phyloP scores from a whole-genome alignment of 2,888 invertebrate genomes.

The Eristalis tenax region DNA sequence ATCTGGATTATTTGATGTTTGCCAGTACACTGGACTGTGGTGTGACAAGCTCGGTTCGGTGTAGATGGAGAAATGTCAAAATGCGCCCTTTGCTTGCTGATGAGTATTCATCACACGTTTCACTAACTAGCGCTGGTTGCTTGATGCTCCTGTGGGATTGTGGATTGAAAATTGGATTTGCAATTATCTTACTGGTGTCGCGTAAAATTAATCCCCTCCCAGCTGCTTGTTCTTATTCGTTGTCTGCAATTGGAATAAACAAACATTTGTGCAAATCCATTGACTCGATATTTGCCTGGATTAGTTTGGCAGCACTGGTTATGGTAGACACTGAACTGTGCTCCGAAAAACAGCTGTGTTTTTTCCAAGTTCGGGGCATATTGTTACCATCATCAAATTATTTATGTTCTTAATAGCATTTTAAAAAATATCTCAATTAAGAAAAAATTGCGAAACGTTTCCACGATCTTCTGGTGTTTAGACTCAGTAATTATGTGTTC shows the following conservation, averaged over 20 bases:
- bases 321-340: background rate
- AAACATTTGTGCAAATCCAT: background rate
- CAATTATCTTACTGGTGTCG: background rate
- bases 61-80: conserved; percentile 64
- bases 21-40: conserved; percentile 41
- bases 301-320: background rate
- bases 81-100: conserved; percentile 19
- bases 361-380: background rate
- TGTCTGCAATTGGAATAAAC: background rate
- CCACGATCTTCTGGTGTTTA: no score
- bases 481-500: no score
- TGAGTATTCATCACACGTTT: background rate
- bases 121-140: background rate
- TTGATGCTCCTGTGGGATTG: background rate
- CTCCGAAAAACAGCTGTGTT: background rate
- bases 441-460: background rate
- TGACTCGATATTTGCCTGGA: no score
- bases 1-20: conserved; percentile 1
- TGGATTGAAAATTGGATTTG: background rate
- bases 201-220: background rate
- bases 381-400: background rate
- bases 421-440: background rate
- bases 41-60: conserved; percentile 29
- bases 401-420: background rate
- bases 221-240: background rate